These are phyloP conservation scores for Minunthozetes semirufus DNA, from an alignment of 2,888 invertebrate species.

Conservation along the genomic window DNA sequence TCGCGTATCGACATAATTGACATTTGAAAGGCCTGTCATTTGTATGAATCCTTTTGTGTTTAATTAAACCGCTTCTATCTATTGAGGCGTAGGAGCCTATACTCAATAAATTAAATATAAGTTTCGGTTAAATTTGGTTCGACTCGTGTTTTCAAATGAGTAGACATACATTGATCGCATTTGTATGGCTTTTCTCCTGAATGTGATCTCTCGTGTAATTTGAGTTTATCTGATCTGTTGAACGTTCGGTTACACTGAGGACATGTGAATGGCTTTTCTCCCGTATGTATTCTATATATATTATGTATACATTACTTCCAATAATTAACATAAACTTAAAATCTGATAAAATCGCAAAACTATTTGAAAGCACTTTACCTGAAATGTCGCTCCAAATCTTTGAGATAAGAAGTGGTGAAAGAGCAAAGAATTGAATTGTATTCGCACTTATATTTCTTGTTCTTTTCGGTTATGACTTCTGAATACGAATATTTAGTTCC, in stretches of 20 bases:
- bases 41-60: slow-evolving; percentile 53
- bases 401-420: not conserved
- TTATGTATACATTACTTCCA: not conserved
- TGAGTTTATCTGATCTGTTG: slow-evolving; percentile 49
- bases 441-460: not conserved
- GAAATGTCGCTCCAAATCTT: not conserved
- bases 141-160: not conserved
- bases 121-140: not conserved
- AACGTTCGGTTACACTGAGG: slow-evolving; percentile 48
- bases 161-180: slow-evolving; percentile 47
- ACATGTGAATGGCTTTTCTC: slow-evolving; percentile 51
- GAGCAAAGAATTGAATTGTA: not conserved
- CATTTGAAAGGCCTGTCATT: slow-evolving; percentile 54
- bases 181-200: slow-evolving; percentile 50
- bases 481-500: not conserved
- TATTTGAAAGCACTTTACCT: not conserved
- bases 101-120: not conserved
- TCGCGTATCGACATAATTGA: slow-evolving; percentile 52
- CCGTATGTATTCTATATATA: slow-evolving; percentile 43
- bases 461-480: not conserved
- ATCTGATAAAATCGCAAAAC: too few relatives aligned
- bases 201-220: slow-evolving; percentile 58
- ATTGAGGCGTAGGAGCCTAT: slow-evolving; percentile 47
- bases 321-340: not conserved
- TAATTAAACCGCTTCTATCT: slow-evolving; percentile 51